phyloP scores from a whole-genome alignment of 2,113 vertebrate species.

The Gymnocephalus cernua region DNA sequence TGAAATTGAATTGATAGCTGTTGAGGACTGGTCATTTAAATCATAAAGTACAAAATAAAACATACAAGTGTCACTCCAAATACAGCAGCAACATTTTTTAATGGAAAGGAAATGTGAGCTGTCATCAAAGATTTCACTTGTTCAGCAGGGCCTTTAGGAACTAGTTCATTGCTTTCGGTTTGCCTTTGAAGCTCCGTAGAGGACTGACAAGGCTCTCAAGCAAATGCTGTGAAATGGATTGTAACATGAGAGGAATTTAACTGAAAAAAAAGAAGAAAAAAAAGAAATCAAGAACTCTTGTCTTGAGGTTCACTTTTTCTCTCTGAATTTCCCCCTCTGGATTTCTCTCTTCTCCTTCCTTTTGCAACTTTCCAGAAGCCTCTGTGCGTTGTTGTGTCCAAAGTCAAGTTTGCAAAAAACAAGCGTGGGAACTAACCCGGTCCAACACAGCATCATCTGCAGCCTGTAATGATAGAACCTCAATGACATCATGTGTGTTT shows the following conservation, averaged over 20 bases:
- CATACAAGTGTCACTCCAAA: background rate
- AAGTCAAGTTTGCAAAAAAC: conserved; percentile 57
- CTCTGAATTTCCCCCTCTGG: conserved; percentile 2
- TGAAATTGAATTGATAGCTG: background rate
- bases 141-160: conserved; percentile 72
- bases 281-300: conserved; percentile 44
- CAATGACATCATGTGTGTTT: conserved; percentile 79
- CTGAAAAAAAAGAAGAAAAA: too few relatives aligned
- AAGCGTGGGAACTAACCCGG: conserved; percentile 74
- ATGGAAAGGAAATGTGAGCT: conserved; percentile 58
- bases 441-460: conserved; percentile 57
- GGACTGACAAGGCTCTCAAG: conserved; percentile 20
- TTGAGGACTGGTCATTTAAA: background rate
- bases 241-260: conserved; percentile 44
- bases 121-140: conserved; percentile 52
- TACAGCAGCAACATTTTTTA: conserved; percentile 21
- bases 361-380: conserved; percentile 39
- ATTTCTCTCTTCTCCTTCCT: conserved; percentile 55
- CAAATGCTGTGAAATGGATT: conserved; percentile 47
- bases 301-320: conserved; percentile 23
- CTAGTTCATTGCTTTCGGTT: conserved; percentile 57
- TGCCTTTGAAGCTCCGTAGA: conserved; percentile 52
- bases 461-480: conserved; percentile 81
- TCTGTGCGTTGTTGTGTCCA: conserved; percentile 44
- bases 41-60: background rate